phyloP scores from a whole-genome alignment of 2,888 invertebrate species.

The Mimachlamys varia region DNA sequence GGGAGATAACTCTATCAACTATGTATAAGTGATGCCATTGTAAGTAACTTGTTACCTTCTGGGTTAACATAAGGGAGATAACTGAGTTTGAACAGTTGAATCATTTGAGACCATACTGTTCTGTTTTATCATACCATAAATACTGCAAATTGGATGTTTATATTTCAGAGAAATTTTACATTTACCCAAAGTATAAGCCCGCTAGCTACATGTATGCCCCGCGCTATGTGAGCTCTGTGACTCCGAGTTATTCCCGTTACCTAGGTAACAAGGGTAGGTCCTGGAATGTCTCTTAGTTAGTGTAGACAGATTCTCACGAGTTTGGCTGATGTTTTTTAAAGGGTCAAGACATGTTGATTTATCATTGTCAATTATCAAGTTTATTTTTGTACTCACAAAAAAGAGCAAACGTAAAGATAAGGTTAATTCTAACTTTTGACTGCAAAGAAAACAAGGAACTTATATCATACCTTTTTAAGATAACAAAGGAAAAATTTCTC shows the following conservation, averaged over 20 bases:
- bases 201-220: background rate
- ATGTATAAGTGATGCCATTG: too few relatives aligned
- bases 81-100: too few relatives aligned
- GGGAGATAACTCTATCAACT: too few relatives aligned
- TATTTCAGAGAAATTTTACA: background rate
- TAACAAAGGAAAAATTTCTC: background rate
- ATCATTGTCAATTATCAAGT: background rate
- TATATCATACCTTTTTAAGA: background rate
- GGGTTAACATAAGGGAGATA: too few relatives aligned
- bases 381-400: too few relatives aligned
- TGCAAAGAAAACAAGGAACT: too few relatives aligned
- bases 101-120: background rate
- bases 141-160: background rate
- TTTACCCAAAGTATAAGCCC: background rate
- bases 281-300: background rate
- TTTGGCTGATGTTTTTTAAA: background rate
- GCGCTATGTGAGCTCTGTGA: background rate
- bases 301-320: background rate
- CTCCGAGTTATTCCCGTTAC: slow-evolving; percentile 4
- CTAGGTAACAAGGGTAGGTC: background rate
- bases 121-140: background rate
- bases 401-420: too few relatives aligned
- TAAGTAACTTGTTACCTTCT: too few relatives aligned
- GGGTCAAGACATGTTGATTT: background rate
- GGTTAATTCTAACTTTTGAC: too few relatives aligned